Percentiles rank a stretch among this genome's conserved stretches.
phyloP scores from a whole-genome alignment of 2,888 invertebrate species.

The Charanyca ferruginea region DNA sequence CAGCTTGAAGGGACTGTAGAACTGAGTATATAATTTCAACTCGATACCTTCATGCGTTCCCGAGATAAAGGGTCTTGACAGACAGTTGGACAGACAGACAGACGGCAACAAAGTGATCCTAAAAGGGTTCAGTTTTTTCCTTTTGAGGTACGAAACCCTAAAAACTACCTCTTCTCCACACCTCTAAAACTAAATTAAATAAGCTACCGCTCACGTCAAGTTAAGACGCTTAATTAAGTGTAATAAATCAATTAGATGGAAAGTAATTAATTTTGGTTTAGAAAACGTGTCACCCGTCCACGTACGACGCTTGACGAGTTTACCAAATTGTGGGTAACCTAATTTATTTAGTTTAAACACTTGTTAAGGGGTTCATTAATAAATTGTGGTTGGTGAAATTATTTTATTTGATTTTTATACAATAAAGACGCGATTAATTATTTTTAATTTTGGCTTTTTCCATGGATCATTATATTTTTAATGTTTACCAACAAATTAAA shows the following conservation, averaged over 20 bases:
- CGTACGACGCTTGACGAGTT: constrained; percentile 37
- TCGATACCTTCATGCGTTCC: too few relatives aligned
- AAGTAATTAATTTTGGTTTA: constrained; percentile 65
- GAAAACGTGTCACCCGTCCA: constrained; percentile 60
- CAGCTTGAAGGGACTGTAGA: too few relatives aligned
- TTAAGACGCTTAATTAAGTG: constrained; percentile 62
- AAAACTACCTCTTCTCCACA: background rate
- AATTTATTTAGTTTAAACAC: constrained; percentile 40
- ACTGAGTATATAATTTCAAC: too few relatives aligned
- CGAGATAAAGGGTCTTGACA: too few relatives aligned
- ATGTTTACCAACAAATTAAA: too few relatives aligned
- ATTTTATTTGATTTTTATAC: background rate
- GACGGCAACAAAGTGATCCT: too few relatives aligned
- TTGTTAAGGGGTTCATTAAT: constrained; percentile 4
- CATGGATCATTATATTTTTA: too few relatives aligned
- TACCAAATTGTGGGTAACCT: constrained; percentile 44
- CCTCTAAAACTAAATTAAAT: constrained; percentile 37
- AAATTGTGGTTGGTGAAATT: background rate
- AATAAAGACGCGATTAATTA: too few relatives aligned
- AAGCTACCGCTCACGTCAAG: constrained; percentile 28
- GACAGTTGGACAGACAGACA: too few relatives aligned
- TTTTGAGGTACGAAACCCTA: too few relatives aligned
- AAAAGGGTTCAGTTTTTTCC: too few relatives aligned
- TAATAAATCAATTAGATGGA: constrained; percentile 68
- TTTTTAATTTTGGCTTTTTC: too few relatives aligned